phyloP scores from a whole-genome alignment of 1,140 invertebrate species.

The Eupeodes corollae region DNA sequence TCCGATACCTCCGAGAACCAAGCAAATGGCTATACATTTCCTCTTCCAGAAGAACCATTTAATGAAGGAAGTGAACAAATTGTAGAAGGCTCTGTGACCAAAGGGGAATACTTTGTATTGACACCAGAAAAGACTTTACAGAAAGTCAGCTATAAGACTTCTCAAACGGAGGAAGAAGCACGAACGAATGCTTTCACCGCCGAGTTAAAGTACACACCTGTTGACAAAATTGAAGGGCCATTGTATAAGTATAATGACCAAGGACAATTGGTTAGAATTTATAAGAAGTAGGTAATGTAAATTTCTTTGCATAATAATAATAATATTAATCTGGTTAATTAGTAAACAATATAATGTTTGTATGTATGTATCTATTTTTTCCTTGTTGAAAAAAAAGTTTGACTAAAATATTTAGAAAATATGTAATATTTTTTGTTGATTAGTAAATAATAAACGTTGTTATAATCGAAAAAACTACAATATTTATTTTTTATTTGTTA shows the following conservation, averaged over 20 bases:
- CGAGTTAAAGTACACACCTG: slow-evolving; percentile 24
- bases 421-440: not conserved
- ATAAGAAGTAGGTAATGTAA: slow-evolving; percentile 10
- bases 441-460: not conserved
- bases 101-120: slow-evolving; percentile 30
- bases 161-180: slow-evolving; percentile 13
- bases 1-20: not conserved
- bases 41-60: slow-evolving; percentile 1
- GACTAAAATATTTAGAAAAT: not conserved
- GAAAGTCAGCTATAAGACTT: slow-evolving; percentile 20
- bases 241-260: slow-evolving; percentile 25
- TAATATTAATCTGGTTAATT: not conserved
- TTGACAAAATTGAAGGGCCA: slow-evolving; percentile 30
- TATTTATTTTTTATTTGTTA: no score
- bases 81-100: slow-evolving; percentile 1
- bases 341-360: not conserved
- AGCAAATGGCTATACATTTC: not conserved
- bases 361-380: not conserved
- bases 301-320: not conserved
- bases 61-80: slow-evolving; percentile 1
- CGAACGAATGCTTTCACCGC: slow-evolving; percentile 22
- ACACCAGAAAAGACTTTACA: slow-evolving; percentile 25
- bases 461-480: no score
- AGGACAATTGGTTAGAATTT: slow-evolving; percentile 24
- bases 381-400: not conserved